phyloP scores from a whole-genome alignment of 1,140 invertebrate genomes.

The Camponotus pennsylvanicus region DNA sequence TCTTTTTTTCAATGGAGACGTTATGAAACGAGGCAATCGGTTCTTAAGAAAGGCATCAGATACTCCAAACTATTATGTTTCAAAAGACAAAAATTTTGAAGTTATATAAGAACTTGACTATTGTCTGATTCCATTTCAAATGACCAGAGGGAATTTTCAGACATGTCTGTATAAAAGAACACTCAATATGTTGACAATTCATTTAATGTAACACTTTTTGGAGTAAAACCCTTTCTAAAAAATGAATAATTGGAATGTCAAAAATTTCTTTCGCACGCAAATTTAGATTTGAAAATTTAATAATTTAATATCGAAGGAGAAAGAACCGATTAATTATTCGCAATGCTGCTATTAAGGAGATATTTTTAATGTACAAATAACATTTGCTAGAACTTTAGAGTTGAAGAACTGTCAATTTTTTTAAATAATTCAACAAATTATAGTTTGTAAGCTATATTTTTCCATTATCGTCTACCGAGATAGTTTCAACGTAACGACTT shows the following conservation, averaged over 20 bases:
- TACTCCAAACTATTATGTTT: too few relatives aligned
- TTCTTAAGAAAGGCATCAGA: too few relatives aligned
- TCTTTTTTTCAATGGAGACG: too few relatives aligned
- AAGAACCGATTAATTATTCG: not conserved
- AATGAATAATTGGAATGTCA: not conserved
- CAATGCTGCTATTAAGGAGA: not conserved
- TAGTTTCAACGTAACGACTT: not conserved
- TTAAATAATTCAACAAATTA: not conserved
- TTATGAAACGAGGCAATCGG: too few relatives aligned
- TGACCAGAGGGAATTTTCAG: too few relatives aligned
- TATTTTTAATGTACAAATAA: not conserved
- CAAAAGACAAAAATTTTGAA: too few relatives aligned
- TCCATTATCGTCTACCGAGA: not conserved
- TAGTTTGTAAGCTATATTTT: slow-evolving; percentile 45
- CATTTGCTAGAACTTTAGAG: not conserved
- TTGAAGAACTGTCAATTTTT: not conserved
- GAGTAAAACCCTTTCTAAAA: not conserved
- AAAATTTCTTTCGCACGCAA: too few relatives aligned
- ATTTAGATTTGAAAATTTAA: not conserved
- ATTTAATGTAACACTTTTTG: not conserved
- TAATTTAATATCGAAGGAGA: not conserved
- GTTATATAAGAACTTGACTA: not conserved
- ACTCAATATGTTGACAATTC: not conserved
- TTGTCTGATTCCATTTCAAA: not conserved
- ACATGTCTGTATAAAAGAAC: not conserved